Evolutionary conservation across 1,140 invertebrate species (phyloP).

Genomic region (Sitophilus oryzae): DNA sequence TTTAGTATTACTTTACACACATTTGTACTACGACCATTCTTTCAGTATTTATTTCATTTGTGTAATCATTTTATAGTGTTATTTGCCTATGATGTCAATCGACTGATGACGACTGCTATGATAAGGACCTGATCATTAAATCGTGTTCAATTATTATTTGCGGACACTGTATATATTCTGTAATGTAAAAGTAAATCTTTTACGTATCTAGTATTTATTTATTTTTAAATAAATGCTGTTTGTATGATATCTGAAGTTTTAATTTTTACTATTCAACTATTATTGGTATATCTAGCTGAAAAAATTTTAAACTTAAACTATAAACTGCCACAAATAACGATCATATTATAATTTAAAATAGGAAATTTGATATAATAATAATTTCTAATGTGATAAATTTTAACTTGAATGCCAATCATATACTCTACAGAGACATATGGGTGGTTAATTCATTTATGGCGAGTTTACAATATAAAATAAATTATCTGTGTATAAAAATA

Average conservation of each 20-base stretch:
- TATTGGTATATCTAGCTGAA: not conserved
- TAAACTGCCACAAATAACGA: no score
- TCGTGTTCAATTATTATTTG: not conserved
- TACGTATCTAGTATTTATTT: not conserved
- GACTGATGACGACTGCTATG: constrained; percentile 25
- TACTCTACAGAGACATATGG: no score
- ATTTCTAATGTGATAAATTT: no score
- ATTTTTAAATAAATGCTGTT: not conserved
- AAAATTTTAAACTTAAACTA: no score
- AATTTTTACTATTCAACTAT: not conserved
- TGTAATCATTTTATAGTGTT: constrained; percentile 4
- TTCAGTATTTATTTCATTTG: constrained; percentile 7
- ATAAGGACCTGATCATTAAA: constrained; percentile 16
- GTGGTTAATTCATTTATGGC: no score
- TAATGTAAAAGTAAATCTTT: not conserved
- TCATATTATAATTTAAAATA: no score
- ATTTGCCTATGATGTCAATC: constrained; percentile 1
- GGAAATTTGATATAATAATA: no score
- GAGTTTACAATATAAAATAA: no score
- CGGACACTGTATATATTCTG: not conserved
- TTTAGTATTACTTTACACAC: no score
- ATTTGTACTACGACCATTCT: not conserved
- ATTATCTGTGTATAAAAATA: no score
- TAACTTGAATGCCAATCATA: no score
- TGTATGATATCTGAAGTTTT: not conserved